Conservation (phyloP, 1,140 invertebrate species). For the Leguminivora glycinivorella region DNA sequence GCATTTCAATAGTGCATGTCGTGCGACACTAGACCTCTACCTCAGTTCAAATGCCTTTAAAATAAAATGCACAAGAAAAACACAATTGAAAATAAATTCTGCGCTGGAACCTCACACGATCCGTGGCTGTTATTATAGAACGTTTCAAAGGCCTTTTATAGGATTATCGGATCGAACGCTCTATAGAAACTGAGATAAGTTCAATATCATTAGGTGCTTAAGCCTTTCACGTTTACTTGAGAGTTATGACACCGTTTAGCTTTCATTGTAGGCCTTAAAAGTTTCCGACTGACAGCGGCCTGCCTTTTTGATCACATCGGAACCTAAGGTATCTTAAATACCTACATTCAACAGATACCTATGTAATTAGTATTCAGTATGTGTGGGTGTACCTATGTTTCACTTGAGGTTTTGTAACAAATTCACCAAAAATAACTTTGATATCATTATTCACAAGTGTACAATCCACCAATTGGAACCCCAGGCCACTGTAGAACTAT, state of each 20-base stretch:
- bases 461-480: too few relatives aligned
- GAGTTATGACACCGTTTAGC: neutral
- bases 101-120: conserved; percentile 11
- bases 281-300: neutral
- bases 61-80: conserved; percentile 23
- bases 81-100: conserved; percentile 29
- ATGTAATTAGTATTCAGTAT: too few relatives aligned
- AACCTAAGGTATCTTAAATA: neutral
- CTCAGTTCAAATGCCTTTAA: conserved; percentile 23
- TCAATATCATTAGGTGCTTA: neutral
- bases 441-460: too few relatives aligned
- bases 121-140: neutral
- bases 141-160: conserved; percentile 11
- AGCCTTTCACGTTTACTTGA: neutral
- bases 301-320: neutral
- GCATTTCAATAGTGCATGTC: conserved; percentile 60
- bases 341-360: too few relatives aligned
- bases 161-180: neutral
- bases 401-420: too few relatives aligned
- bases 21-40: conserved; percentile 37
- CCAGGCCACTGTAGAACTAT: too few relatives aligned
- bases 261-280: neutral
- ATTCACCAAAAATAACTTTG: too few relatives aligned
- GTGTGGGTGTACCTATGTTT: too few relatives aligned
- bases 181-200: neutral